These are phyloP conservation scores for Entomobrya proxima DNA, from an alignment of 2,888 invertebrate species.

Conservation along the genomic window DNA sequence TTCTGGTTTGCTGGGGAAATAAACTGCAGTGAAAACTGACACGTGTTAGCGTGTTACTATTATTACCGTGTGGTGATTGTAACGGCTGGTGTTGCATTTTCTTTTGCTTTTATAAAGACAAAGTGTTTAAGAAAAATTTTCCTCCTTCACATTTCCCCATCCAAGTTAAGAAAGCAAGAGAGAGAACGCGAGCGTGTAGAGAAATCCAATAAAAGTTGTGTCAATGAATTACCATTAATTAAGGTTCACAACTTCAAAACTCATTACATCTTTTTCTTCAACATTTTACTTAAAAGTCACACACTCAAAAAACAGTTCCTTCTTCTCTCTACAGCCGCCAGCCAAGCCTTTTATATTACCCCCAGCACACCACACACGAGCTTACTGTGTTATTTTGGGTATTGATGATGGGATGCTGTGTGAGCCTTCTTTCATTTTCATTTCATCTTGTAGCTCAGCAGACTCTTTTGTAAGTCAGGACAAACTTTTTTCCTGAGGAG, in stretches of 20 bases:
- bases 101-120: neutral
- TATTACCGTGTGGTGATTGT: no score
- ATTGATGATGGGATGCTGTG: neutral
- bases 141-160: neutral
- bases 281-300: slow-evolving; percentile 58
- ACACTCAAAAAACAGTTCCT: neutral
- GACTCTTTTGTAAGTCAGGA: neutral
- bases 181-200: neutral
- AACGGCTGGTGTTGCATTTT: neutral
- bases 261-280: slow-evolving; percentile 65
- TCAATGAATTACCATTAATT: slow-evolving; percentile 69
- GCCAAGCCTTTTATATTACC: slow-evolving; percentile 24
- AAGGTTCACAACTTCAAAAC: slow-evolving; percentile 66
- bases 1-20: neutral
- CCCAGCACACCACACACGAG: no score
- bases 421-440: slow-evolving; percentile 43
- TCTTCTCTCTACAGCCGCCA: slow-evolving; percentile 4
- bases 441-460: neutral
- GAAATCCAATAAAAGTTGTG: slow-evolving; percentile 65
- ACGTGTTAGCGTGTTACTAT: no score
- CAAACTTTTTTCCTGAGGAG: slow-evolving; percentile 36
- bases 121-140: neutral
- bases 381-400: neutral
- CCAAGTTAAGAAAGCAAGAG: neutral
- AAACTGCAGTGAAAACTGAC: neutral